Evolutionary conservation across 2,797 vertebrate genomes (phyloP).

Genomic region (Rhinella marina): DNA sequence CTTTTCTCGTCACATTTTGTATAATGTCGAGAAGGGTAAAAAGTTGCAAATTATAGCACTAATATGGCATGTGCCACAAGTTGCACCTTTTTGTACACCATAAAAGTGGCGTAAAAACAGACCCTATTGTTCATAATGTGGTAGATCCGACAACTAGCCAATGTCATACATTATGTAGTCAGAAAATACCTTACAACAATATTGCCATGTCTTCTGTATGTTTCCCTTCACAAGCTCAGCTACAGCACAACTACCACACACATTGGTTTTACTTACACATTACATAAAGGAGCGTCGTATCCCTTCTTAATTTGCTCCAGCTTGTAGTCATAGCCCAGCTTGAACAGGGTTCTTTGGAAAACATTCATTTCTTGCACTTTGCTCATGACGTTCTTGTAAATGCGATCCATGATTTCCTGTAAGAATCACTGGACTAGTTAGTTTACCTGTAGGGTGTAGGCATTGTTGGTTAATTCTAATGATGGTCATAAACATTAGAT

Average conservation of each 20-base stretch:
- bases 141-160: no score
- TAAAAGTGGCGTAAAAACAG: no score
- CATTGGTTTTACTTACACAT: constrained; percentile 80
- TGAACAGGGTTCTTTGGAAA: constrained; percentile 93
- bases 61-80: no score
- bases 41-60: no score
- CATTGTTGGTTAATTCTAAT: background rate
- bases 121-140: no score
- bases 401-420: constrained; percentile 99
- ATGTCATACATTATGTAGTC: background rate
- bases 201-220: background rate
- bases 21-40: no score
- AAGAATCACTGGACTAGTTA: background rate
- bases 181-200: background rate
- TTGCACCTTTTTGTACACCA: no score
- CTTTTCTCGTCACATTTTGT: no score
- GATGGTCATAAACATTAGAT: no score
- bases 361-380: constrained; percentile 98
- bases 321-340: constrained; percentile 94
- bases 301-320: constrained; percentile 93
- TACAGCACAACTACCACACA: background rate
- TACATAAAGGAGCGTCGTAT: constrained; percentile 96
- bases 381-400: constrained; percentile 97
- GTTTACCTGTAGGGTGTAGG: background rate
- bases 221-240: background rate